phyloP scores from a whole-genome alignment of 2,888 invertebrate species.

The Rhingia campestris region DNA sequence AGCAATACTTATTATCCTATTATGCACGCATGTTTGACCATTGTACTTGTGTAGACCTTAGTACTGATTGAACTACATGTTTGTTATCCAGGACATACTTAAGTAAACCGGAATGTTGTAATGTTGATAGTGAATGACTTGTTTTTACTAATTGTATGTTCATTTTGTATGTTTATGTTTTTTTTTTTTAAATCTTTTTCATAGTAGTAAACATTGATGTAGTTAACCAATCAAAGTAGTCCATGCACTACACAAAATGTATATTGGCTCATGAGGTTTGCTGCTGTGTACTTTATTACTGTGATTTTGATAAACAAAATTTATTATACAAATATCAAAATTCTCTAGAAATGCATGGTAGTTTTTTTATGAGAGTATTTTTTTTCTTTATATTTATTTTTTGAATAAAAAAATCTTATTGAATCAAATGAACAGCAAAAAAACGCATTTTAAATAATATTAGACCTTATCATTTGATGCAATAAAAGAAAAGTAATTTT shows the following conservation, averaged over 20 bases:
- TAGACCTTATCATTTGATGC: slow-evolving; percentile 67
- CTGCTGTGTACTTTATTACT: slow-evolving; percentile 61
- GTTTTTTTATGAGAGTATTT: slow-evolving; percentile 64
- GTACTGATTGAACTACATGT: slow-evolving; percentile 45
- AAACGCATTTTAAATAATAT: slow-evolving; percentile 30
- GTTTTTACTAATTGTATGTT: slow-evolving; percentile 59
- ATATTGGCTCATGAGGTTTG: slow-evolving; percentile 67
- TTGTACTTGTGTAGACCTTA: slow-evolving; percentile 57
- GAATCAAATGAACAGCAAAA: slow-evolving; percentile 61
- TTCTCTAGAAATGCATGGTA: slow-evolving; percentile 68
- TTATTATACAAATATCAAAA: slow-evolving; percentile 18
- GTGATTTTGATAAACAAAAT: slow-evolving; percentile 47
- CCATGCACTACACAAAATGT: slow-evolving; percentile 61
- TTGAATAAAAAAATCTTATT: slow-evolving; percentile 44
- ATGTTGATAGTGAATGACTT: slow-evolving; percentile 69
- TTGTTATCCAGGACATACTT: slow-evolving; percentile 52
- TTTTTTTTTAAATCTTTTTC: slow-evolving; percentile 24
- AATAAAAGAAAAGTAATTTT: slow-evolving; percentile 64
- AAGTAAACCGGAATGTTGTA: slow-evolving; percentile 68
- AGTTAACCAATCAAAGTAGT: slow-evolving; percentile 53
- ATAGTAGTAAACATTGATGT: slow-evolving; percentile 57
- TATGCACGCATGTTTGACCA: slow-evolving; percentile 70
- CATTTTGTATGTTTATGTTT: slow-evolving; percentile 42
- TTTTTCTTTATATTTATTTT: slow-evolving; percentile 25
- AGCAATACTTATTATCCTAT: slow-evolving; percentile 47